phyloP scores from a whole-genome alignment of 2,888 invertebrate species.

The Digitonthophagus gazella region DNA sequence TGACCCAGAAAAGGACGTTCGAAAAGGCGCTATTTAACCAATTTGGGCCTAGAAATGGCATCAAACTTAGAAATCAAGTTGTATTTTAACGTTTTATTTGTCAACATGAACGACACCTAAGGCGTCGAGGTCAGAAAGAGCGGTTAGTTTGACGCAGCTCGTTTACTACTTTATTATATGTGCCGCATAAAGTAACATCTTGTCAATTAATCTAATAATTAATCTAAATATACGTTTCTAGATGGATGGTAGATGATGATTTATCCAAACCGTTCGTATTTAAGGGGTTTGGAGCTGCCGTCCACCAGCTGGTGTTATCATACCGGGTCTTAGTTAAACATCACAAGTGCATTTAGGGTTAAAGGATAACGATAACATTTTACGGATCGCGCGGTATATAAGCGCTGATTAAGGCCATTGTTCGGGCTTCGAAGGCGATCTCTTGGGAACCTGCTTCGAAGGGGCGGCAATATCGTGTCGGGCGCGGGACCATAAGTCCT shows the following conservation, averaged over 20 bases:
- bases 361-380: constrained; percentile 21
- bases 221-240: too few species aligned
- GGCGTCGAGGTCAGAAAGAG: too few species aligned
- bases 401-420: constrained; percentile 29
- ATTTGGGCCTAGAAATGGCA: too few species aligned
- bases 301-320: constrained; percentile 5
- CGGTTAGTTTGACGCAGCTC: too few species aligned
- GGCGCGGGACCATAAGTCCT: constrained; percentile 34
- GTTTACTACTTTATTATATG: too few species aligned
- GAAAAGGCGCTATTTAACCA: too few species aligned
- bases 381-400: constrained; percentile 23
- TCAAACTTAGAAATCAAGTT: too few species aligned
- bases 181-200: neutral
- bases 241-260: constrained; percentile 3
- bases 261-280: constrained; percentile 10
- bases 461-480: constrained; percentile 25
- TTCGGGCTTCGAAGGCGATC: constrained; percentile 26
- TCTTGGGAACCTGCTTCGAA: constrained; percentile 23
- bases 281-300: constrained; percentile 1
- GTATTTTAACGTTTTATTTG: too few species aligned
- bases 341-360: constrained; percentile 27
- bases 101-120: too few species aligned
- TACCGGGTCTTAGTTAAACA: constrained; percentile 21
- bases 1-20: too few species aligned
- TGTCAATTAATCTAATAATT: constrained; percentile 1